A percentile compares a stretch with the other conserved stretches of the same genome.
phyloP scores from a whole-genome alignment of 2,797 vertebrate species.

The Xenops minutus region DNA sequence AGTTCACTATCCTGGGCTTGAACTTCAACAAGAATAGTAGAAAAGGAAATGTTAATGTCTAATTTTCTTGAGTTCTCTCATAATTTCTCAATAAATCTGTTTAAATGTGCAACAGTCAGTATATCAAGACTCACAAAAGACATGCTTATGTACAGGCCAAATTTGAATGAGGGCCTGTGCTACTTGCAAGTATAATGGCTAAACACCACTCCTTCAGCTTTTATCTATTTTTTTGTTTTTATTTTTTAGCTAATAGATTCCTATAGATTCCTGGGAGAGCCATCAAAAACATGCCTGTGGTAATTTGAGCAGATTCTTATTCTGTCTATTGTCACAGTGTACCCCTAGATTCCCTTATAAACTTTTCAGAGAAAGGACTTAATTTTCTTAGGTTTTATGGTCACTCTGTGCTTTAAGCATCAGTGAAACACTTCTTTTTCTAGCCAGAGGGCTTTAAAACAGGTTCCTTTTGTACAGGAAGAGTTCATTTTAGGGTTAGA shows the following conservation, averaged over 20 bases:
- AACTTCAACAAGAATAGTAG: slow-evolving; percentile 15
- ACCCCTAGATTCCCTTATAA: background rate
- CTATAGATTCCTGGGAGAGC: background rate
- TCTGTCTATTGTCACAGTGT: background rate
- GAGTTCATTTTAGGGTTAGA: background rate
- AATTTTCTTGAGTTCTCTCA: background rate
- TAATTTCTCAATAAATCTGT: background rate
- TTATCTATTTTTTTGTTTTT: background rate
- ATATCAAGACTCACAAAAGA: background rate
- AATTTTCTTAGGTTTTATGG: background rate
- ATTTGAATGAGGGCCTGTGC: background rate
- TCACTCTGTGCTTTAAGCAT: background rate
- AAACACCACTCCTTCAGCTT: background rate
- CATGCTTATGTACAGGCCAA: background rate
- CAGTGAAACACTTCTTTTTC: background rate
- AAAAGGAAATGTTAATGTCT: background rate
- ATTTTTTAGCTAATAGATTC: background rate
- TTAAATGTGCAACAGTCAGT: background rate
- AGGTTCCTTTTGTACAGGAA: background rate
- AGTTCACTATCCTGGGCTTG: slow-evolving; percentile 14
- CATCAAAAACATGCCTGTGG: background rate
- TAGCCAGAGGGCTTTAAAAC: background rate
- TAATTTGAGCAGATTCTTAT: background rate
- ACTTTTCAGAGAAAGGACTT: background rate
- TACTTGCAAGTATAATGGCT: background rate